Evolutionary conservation across 1,140 invertebrate species (phyloP), one percentile per base, ranked within the genome.

Genomic region (Steinernema khuongi): DNA sequence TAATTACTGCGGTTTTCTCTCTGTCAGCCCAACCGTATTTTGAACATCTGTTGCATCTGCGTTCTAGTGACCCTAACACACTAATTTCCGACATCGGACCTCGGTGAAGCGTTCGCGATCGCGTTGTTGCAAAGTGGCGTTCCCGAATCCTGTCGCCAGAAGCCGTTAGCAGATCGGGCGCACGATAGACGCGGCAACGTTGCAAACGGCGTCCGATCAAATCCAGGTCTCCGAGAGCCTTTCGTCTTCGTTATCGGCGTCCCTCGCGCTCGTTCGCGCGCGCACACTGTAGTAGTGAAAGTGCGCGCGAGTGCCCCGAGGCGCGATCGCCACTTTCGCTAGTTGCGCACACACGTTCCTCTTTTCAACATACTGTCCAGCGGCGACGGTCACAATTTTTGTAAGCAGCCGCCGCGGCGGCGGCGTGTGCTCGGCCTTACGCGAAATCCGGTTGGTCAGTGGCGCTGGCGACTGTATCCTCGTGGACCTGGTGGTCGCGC

Each of bases 291-390:
- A 26, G 50, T 60, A 60, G 50, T 60, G 50, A 60, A 60, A 60
- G 50, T 60, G 50, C 50, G 50, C 50, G 50, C 36, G 50, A 60
- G 11, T 22, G 11, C 50, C 50, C 50, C 22, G 50, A 60, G 50
- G 50, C 50, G 22, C 50, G 50, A 60, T 60, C 22, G 14, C 50
- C 50, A 60, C 50, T 60, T 60, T 60, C 50, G 19, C 50, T 60
- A 4, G 50, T 22, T 14, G 50, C 14, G 7, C 50, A 22, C n/a
- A n/a, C 50, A 22, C 26, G 50, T 60, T 60, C 50, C 14, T 26
- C 50, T 60, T 60, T 60, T 60, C 50, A 60, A 60, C 50, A 60
- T 17, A 60, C 50, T 14, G 50, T 17, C 50, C 50, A 60, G 50
- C 50, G 50, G 7, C 50, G 11, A 26, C 22, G 14, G 50, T 60